A percentile compares a stretch with the other conserved stretches of the same genome.
Conservation (phyloP, 2,797 vertebrate genomes). For the Sebastes minor region DNA sequence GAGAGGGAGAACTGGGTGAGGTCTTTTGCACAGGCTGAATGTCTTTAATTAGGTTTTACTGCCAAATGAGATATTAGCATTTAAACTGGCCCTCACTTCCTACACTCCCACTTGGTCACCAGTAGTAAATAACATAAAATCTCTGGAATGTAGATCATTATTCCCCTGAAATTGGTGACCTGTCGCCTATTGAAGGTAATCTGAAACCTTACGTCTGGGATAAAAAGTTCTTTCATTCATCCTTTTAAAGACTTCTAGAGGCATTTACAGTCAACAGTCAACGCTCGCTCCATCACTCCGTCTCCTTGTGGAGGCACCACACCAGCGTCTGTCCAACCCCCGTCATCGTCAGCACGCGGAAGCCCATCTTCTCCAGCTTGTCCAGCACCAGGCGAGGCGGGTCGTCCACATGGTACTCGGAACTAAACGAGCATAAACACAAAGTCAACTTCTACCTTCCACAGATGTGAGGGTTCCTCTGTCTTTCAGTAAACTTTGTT, state of each 20-base stretch:
- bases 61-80: background rate
- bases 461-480: conserved; percentile 59
- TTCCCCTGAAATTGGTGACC: background rate
- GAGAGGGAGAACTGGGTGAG: background rate
- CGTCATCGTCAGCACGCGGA: conserved; percentile 91
- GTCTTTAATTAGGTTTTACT: conserved; percentile 6
- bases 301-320: conserved; percentile 95
- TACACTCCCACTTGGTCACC: background rate
- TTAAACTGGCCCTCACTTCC: background rate
- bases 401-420: conserved; percentile 92
- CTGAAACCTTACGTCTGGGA: conserved; percentile 13
- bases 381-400: conserved; percentile 91
- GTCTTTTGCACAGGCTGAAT: background rate
- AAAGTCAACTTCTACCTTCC: conserved; percentile 40
- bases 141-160: conserved; percentile 26
- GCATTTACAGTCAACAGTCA: background rate
- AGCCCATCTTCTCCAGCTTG: conserved; percentile 93
- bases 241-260: background rate
- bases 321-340: conserved; percentile 97
- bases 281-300: conserved; percentile 18
- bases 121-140: conserved; percentile 11
- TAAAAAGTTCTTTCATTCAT: conserved; percentile 1
- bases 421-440: conserved; percentile 80
- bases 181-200: conserved; percentile 5
- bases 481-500: conserved; percentile 53